These are phyloP conservation scores for Mystacornis crossleyi DNA, from an alignment of 2,113 vertebrate species.

Conservation along the genomic window DNA sequence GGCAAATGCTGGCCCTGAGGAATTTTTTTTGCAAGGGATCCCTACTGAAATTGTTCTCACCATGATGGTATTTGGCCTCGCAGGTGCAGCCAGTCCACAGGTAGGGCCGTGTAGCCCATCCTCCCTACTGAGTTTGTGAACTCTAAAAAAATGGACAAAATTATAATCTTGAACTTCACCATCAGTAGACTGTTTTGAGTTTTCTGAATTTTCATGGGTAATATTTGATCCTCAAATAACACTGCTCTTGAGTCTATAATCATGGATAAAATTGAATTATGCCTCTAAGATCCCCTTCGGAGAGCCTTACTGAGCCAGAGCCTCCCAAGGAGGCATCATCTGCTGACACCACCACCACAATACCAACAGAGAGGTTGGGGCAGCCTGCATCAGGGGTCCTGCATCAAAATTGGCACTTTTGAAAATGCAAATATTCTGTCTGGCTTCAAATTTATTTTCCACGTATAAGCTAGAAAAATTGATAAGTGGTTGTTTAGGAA, in stretches of 20 bases:
- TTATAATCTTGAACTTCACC: neutral
- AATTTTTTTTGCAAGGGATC: neutral
- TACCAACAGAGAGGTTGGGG: neutral
- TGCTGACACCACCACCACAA: neutral
- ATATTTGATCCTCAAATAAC: neutral
- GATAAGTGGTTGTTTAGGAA: neutral
- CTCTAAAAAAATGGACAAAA: neutral
- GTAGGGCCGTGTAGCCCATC: too few species aligned
- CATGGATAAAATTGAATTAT: neutral
- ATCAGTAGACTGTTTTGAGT: neutral
- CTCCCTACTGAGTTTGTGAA: neutral
- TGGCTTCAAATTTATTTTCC: neutral
- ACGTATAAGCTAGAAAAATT: neutral
- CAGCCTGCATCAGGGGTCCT: neutral
- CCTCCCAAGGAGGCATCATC: neutral
- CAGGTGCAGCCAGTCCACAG: neutral
- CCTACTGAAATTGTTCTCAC: neutral
- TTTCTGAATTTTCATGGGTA: neutral
- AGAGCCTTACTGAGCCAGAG: neutral
- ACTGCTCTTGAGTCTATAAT: neutral
- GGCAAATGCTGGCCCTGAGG: neutral
- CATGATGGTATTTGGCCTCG: neutral
- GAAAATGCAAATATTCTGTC: neutral
- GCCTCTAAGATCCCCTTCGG: neutral
- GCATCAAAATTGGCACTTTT: neutral